These are phyloP conservation scores for Eciton burchellii DNA, from an alignment of 1,140 invertebrate genomes.

Conservation along the genomic window DNA sequence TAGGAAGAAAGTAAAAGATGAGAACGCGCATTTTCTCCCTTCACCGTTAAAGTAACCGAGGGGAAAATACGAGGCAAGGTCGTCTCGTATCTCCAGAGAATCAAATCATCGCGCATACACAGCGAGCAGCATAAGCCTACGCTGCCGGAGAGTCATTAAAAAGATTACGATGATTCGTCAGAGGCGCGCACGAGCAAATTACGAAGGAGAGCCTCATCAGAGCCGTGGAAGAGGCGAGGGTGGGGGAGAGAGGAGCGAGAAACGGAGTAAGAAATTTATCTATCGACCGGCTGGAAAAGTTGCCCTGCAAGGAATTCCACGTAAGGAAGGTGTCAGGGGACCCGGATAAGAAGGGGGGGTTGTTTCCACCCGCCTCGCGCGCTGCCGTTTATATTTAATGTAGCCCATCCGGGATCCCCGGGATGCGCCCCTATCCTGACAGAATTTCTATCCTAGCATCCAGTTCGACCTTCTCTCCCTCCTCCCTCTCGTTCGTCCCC, in stretches of 20 bases:
- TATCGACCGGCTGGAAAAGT: constrained; percentile 40
- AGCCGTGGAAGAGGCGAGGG: neutral
- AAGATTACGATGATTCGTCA: neutral
- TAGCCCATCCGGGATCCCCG: constrained; percentile 68
- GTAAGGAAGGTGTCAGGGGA: constrained; percentile 41
- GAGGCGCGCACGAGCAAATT: constrained; percentile 9
- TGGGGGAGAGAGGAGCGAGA: too few relatives aligned
- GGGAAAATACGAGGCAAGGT: neutral
- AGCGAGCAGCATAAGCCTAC: neutral
- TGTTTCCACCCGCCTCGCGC: constrained; percentile 5
- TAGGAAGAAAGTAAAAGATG: too few relatives aligned
- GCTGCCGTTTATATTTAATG: constrained; percentile 62
- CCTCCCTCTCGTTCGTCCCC: neutral
- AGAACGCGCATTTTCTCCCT: neutral
- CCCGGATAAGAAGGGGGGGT: constrained; percentile 39
- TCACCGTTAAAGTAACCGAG: neutral
- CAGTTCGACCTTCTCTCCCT: constrained; percentile 9
- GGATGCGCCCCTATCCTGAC: constrained; percentile 67
- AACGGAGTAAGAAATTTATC: constrained; percentile 53
- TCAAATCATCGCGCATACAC: neutral
- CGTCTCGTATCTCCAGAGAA: neutral
- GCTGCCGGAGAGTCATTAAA: neutral
- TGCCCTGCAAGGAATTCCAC: constrained; percentile 57
- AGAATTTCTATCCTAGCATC: constrained; percentile 50
- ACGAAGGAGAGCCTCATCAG: constrained; percentile 1